Base-by-base conservation (phyloP, 2,888 invertebrate species). In the Teleogryllus oceanicus region DNA sequence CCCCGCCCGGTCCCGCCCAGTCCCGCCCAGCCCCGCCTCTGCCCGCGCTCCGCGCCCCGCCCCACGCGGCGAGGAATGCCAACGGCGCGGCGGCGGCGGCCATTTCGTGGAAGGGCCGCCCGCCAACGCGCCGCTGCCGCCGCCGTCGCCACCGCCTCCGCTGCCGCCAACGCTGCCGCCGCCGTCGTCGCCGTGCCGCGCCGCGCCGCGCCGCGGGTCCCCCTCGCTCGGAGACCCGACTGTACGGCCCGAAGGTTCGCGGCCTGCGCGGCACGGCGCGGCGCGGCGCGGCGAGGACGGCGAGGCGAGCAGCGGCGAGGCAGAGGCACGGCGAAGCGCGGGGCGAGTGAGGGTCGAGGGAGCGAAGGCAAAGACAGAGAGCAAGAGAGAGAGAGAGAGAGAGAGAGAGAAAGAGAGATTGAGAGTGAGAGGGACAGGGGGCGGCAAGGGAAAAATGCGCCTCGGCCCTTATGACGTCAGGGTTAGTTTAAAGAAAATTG, bases 21-120 rank as follows among this genome's bases (percentile, higher is more conserved):
- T 62, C 16, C 62, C 62, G 62, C 62, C 16, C 13, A n/a, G 16
- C 8, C n/a, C n/a, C 76, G 21, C 20, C 76, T 20, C 76, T 76
- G 11, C 20, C 76, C 20, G 13, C 76, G 21, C 77, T 77, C 49
- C 49, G 8, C 49, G n/a, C n/a, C 37, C 49, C 77, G 77, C 37
- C 49, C 37, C 49, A n/a, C n/a, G n/a, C 77, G 24, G 37, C 77
- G 77, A 77, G 77, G 49, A 49, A 77, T 49, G 49, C 77, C 37
- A n/a, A 10, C 49, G 77, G 49, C 49, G 49, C 49, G 37, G 49
- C 12, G 24, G 21, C 16, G 24, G 24, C 77, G 37, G 49, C n/a
- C 24, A 37, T 77, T 49, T 77, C 77, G 49, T 77, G 49, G 77
- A 37, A n/a, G 77, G 49, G 49, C 77, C 77, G 24, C 11, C 62